A percentile compares a stretch with the other conserved stretches of the same genome.
Conservation (phyloP, 1,140 invertebrate genomes). For the Eupristina koningsbergeri region DNA sequence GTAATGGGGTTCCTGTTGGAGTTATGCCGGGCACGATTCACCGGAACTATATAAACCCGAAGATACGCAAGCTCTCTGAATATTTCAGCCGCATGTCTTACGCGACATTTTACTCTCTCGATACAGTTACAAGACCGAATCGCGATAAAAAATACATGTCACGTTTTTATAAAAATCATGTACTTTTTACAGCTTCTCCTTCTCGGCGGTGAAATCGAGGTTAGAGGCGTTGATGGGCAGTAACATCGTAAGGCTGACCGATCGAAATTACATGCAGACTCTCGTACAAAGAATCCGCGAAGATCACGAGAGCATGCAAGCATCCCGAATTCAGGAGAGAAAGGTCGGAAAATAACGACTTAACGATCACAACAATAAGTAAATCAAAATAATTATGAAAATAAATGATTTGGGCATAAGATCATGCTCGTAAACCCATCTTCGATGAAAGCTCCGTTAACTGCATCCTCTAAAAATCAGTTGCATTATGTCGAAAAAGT, state of each 20-base stretch:
- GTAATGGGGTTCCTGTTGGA: neutral
- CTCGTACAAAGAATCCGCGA: constrained; percentile 76
- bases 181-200: constrained; percentile 72
- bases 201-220: constrained; percentile 74
- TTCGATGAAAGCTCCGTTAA: no score
- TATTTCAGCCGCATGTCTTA: neutral
- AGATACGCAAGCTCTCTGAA: neutral
- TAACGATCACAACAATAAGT: neutral
- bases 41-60: neutral
- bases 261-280: constrained; percentile 78
- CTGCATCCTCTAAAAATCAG: no score
- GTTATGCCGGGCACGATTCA: neutral
- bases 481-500: no score
- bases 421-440: no score
- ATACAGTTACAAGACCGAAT: neutral
- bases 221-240: constrained; percentile 79
- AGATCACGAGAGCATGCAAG: constrained; percentile 77
- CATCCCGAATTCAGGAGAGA: constrained; percentile 77
- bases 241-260: constrained; percentile 78
- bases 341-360: constrained; percentile 71
- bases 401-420: neutral
- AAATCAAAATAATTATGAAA: neutral
- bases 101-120: neutral
- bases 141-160: neutral
- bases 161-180: constrained; percentile 17